These are phyloP conservation scores for Carettochelys insculpta DNA, from an alignment of 2,113 vertebrate species.

Conservation along the genomic window DNA sequence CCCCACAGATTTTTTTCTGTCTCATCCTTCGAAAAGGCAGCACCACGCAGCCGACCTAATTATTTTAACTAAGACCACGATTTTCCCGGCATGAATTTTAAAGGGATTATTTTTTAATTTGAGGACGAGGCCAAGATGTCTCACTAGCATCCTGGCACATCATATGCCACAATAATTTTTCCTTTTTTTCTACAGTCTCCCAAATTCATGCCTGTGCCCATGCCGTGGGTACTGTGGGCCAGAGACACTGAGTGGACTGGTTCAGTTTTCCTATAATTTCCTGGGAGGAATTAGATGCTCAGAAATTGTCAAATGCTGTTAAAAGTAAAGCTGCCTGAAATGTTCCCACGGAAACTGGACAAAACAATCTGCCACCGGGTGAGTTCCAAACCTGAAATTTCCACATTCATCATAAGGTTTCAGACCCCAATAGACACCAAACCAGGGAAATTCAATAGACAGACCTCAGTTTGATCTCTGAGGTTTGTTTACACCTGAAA, in stretches of 20 bases:
- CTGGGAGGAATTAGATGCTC: neutral
- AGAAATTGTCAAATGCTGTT: neutral
- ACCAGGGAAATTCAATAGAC: neutral
- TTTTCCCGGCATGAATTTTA: neutral
- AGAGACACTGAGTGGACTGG: neutral
- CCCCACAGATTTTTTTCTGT: neutral
- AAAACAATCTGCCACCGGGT: neutral
- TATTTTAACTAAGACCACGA: neutral
- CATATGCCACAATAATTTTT: neutral
- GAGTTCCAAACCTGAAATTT: neutral
- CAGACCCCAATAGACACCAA: neutral
- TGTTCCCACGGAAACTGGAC: neutral
- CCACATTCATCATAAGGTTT: neutral
- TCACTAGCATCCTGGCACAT: neutral
- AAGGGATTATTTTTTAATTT: neutral
- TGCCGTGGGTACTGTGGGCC: neutral
- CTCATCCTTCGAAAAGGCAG: neutral
- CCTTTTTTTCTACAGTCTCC: neutral
- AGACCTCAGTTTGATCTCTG: neutral
- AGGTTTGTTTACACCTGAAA: neutral
- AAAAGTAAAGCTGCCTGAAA: neutral
- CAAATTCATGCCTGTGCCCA: neutral
- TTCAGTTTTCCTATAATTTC: neutral
- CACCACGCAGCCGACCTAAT: neutral
- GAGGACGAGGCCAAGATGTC: neutral